Base-by-base conservation (phyloP, 2,888 invertebrate species). In the Zele albiditarsus region DNA sequence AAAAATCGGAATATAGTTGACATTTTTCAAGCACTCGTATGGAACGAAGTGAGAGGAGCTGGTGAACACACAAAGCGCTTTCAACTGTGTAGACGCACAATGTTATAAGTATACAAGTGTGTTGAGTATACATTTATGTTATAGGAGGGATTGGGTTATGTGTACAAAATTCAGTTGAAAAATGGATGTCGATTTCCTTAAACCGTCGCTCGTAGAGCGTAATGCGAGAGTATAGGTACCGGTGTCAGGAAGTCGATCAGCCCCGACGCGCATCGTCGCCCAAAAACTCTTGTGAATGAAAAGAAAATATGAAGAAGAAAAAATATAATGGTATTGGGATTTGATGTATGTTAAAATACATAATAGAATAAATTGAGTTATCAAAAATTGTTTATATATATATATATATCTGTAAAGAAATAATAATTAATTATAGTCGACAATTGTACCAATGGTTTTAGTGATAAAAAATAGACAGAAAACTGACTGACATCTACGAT, bases 11-110 rank as follows among this genome's bases (percentile, higher is more conserved):
- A 71, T 38, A 53, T 27, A 62, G 53, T 68, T 10, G 76, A 79
- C 85, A 89, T 88, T 88, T 88, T 87, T 88, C 88, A 87, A 84
- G 80, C 87, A 86, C 82, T 84, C 86, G 80, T 72, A 83, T 81
- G 85, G 85, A 87, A 87, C 88, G 86, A 72, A 42, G 27, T 57
- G 58, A 65, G 57, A 16, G 23, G 23, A 33, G 5, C 14, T 60
- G 57, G 73, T 67, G 73, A 38, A 67, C 67, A 73, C n/a, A 53
- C 20, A 53, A 53, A 53, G 20, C 28, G 49, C 27, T 49, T 28
- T 31, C 63, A 49, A 42, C 27, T 60, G 28, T 49, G 49, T 42
- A 67, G 65, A 28, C 31, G 20, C n/a, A 25, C 46, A 42, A 23
- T 60, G 10, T 49, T 70, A 53, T 57, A 58, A 57, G 58, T 70